Evolutionary conservation across 37 sponge, comb jelly and placozoan genomes (phyloP).

Genomic region (Chondrilla cf. caribensis): DNA sequence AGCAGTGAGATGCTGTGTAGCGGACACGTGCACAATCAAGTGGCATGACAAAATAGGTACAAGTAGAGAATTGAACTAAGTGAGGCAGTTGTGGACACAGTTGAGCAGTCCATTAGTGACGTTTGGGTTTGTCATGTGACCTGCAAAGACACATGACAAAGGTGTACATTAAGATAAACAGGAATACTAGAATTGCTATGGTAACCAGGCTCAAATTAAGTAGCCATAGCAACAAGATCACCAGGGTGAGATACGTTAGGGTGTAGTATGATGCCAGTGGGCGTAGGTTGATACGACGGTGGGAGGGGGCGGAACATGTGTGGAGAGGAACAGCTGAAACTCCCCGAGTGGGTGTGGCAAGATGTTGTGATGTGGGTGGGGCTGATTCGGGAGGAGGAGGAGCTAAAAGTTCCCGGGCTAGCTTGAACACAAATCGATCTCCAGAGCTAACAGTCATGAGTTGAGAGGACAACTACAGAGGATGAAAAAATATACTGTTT

Average conservation of each 20-base stretch:
- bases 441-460: conserved; percentile 36
- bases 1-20: no score
- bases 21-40: no score
- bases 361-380: not conserved
- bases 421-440: conserved; percentile 22
- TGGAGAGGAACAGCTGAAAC: not conserved
- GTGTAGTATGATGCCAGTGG: conserved; percentile 69
- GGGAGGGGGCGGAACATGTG: not conserved
- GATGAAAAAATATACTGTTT: not conserved
- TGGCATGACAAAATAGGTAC: no score
- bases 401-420: conserved; percentile 37
- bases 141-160: no score
- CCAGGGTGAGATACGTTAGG: conserved; percentile 27
- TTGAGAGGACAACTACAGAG: conserved; percentile 44
- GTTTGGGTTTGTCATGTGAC: no score
- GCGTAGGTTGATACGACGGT: conserved; percentile 55
- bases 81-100: no score
- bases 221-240: conserved; percentile 23
- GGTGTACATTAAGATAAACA: no score
- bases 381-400: conserved; percentile 36
- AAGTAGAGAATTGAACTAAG: no score
- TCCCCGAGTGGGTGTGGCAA: not conserved
- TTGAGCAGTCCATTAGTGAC: no score
- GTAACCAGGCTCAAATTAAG: not conserved
- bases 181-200: no score